phyloP scores from a whole-genome alignment of 2,888 invertebrate genomes.

The Cryptocephalus moraei region DNA sequence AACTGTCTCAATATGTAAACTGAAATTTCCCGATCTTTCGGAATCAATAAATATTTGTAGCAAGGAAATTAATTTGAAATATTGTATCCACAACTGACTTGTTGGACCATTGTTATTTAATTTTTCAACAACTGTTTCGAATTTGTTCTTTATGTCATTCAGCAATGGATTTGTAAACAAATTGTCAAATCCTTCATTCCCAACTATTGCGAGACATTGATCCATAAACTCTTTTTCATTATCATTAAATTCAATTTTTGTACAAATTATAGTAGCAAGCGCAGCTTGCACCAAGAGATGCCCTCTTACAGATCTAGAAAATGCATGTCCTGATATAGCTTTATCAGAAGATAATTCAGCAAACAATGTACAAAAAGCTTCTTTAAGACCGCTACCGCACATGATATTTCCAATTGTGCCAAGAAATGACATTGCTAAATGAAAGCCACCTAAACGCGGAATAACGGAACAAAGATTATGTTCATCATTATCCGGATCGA shows the following conservation, averaged over 20 bases:
- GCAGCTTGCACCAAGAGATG: constrained; percentile 1
- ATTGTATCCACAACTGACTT: background rate
- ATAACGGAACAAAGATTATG: background rate
- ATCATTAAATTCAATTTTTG: background rate
- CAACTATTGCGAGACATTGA: background rate
- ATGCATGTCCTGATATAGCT: constrained; percentile 17
- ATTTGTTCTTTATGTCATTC: background rate
- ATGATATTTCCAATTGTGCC: constrained; percentile 12
- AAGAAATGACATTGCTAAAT: background rate
- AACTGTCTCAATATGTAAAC: background rate
- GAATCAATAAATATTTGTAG: background rate
- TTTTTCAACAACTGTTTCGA: background rate
- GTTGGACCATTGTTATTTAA: background rate
- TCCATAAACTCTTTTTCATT: background rate
- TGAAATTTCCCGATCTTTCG: background rate
- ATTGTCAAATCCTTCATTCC: background rate
- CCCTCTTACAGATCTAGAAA: constrained; percentile 9
- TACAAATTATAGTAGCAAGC: background rate
- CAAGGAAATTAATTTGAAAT: background rate
- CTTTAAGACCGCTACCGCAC: constrained; percentile 19
- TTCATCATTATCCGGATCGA: background rate
- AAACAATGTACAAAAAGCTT: constrained; percentile 18
- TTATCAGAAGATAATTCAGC: constrained; percentile 16
- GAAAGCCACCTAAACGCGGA: background rate
- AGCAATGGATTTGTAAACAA: background rate